Evolutionary conservation across 2,888 invertebrate species (phyloP), one percentile per base, ranked within the genome.

Genomic region (Branchipolynoe longqiensis): DNA sequence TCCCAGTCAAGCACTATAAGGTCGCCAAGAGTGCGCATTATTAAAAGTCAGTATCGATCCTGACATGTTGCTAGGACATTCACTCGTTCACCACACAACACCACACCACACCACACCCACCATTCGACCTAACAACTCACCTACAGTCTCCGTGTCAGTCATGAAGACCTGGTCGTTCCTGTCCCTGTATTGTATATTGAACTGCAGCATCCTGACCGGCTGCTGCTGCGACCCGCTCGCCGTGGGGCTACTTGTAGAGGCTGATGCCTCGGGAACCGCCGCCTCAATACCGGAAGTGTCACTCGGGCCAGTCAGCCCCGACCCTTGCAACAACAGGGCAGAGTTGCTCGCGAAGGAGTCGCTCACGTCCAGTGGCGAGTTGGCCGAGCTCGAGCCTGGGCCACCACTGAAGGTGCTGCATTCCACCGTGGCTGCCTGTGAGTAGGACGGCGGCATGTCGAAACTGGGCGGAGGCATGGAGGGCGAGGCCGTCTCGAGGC

Each of bases 101-200:
- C n/a, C n/a, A n/a, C n/a, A n/a, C 28, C 18, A 12, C 18, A 36
- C 4, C 69, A 6, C 69, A 6, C 31, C 3, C 1, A 3, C n/a
- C 33, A 22, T 18, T 41, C 31, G 81, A 31, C 22, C 22, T 14
- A 6, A 82, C 18, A 8, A 48, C 91, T 87, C 88, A 91, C 91
- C 91, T 62, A 93, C 91, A 69, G 90, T 91, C 85, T 92, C 92
- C 74, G 90, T 89, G 83, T 93, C 93, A 54, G 89, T 89, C 48
- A 93, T 87, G 64, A 90, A 90, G 1, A 93, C 88, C 36, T 90
- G 89, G 41, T 91, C 88, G 86, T 90, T 92, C 81, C 87, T 89
- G 85, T 91, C 92, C 83, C 92, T 89, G 87, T 93, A 92, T 85
- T 93, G 93, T 12, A 93, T 90, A 83, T 87, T 91, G 85, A 93